A percentile compares a stretch with the other conserved stretches of the same genome.
Conservation (phyloP, 2,888 invertebrate genomes). For the Heteromurus nitidus region DNA sequence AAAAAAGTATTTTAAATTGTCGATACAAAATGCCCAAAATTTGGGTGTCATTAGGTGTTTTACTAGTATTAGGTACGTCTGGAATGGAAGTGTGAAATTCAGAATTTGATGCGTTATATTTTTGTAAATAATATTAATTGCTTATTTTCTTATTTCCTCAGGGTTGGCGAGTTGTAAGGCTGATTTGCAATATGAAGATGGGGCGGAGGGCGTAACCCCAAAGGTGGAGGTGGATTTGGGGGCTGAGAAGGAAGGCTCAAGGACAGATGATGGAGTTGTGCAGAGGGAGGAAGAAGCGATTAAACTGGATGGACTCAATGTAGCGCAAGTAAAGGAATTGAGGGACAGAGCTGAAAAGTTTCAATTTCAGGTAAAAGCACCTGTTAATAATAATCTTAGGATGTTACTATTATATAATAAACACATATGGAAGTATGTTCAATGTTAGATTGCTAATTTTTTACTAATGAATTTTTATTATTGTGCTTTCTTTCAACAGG, state of each 20-base stretch:
- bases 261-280: conserved; percentile 94
- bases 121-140: background rate
- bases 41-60: conserved; percentile 64
- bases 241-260: conserved; percentile 89
- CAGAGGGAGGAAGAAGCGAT: conserved; percentile 97
- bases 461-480: background rate
- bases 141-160: conserved; percentile 6
- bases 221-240: conserved; percentile 88
- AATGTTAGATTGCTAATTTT: background rate
- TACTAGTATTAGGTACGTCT: conserved; percentile 59
- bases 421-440: background rate
- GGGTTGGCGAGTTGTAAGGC: conserved; percentile 53
- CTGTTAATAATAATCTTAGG: conserved; percentile 74
- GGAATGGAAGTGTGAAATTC: background rate
- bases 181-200: conserved; percentile 73
- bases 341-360: conserved; percentile 91
- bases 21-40: conserved; percentile 62
- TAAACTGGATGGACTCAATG: conserved; percentile 94
- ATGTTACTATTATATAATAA: conserved; percentile 75
- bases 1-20: conserved; percentile 4
- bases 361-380: conserved; percentile 79
- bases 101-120: background rate
- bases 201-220: conserved; percentile 78
- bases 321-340: conserved; percentile 93
- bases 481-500: conserved; percentile 90